phyloP scores from a whole-genome alignment of 1,140 invertebrate species.

The Papilio helenus region DNA sequence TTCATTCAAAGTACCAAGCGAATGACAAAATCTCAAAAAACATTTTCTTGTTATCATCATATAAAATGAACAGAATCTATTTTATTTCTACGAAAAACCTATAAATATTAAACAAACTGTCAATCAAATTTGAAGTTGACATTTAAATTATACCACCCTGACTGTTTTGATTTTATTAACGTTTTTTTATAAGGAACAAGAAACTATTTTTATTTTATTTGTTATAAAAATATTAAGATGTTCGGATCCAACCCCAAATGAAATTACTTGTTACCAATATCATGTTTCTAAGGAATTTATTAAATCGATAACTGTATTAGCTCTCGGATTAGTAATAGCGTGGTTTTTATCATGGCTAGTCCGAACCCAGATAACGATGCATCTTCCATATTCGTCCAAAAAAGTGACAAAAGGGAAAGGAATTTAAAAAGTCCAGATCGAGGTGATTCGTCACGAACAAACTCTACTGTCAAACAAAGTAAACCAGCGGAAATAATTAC shows the following conservation, averaged over 20 bases:
- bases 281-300: constrained; percentile 59
- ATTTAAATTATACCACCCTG: constrained; percentile 31
- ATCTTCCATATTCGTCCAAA: constrained; percentile 73
- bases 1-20: neutral
- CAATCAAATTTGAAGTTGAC: constrained; percentile 33
- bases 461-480: constrained; percentile 55
- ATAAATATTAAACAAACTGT: neutral
- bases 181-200: constrained; percentile 38
- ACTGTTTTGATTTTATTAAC: constrained; percentile 45
- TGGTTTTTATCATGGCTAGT: constrained; percentile 62
- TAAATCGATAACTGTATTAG: constrained; percentile 62
- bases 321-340: constrained; percentile 22
- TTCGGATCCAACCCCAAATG: neutral
- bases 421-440: constrained; percentile 56
- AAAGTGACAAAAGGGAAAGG: constrained; percentile 52
- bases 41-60: neutral
- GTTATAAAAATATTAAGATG: constrained; percentile 21
- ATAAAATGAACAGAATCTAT: neutral
- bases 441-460: constrained; percentile 57
- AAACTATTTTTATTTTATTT: constrained; percentile 34
- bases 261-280: constrained; percentile 11
- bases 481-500: constrained; percentile 82
- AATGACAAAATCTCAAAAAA: neutral
- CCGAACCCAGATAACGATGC: constrained; percentile 64
- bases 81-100: neutral